These are phyloP conservation scores for Dendroctonus valens DNA, from an alignment of 1,140 invertebrate genomes.

Conservation along the genomic window DNA sequence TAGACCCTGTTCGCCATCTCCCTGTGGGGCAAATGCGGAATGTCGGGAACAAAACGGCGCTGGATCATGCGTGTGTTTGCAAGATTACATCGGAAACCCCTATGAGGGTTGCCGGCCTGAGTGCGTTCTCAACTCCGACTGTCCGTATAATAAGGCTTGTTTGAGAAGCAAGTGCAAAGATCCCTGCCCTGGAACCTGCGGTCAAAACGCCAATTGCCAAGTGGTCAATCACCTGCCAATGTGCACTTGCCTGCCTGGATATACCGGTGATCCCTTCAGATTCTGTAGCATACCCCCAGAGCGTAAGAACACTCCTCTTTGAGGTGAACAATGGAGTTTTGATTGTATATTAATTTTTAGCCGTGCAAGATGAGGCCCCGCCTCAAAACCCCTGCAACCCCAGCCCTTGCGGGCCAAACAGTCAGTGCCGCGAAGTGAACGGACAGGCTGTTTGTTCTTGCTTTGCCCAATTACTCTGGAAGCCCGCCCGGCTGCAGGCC, in stretches of 20 bases:
- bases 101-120: conserved; percentile 67
- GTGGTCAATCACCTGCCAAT: conserved; percentile 59
- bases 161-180: conserved; percentile 63
- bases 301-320: conserved; percentile 25
- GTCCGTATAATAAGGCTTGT: conserved; percentile 60
- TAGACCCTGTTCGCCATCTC: conserved; percentile 61
- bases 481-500: conserved; percentile 64
- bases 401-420: conserved; percentile 63
- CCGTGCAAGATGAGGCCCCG: conserved; percentile 36
- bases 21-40: conserved; percentile 68
- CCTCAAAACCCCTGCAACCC: conserved; percentile 59
- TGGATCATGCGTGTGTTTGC: conserved; percentile 67
- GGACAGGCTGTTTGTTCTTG: conserved; percentile 66
- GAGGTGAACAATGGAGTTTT: no score
- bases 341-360: conserved; percentile 48
- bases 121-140: conserved; percentile 64
- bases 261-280: conserved; percentile 63
- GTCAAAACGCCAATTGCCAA: conserved; percentile 61
- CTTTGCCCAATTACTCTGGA: conserved; percentile 60
- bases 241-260: conserved; percentile 59
- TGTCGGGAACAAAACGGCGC: conserved; percentile 62
- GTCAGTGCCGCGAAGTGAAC: conserved; percentile 62
- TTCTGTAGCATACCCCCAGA: conserved; percentile 51
- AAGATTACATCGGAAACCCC: conserved; percentile 70
- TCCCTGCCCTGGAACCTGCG: conserved; percentile 67